Evolutionary conservation across 2,797 vertebrate genomes (phyloP), one percentile per base, ranked within the genome.

Genomic region (Myioborus melanocephalus): DNA sequence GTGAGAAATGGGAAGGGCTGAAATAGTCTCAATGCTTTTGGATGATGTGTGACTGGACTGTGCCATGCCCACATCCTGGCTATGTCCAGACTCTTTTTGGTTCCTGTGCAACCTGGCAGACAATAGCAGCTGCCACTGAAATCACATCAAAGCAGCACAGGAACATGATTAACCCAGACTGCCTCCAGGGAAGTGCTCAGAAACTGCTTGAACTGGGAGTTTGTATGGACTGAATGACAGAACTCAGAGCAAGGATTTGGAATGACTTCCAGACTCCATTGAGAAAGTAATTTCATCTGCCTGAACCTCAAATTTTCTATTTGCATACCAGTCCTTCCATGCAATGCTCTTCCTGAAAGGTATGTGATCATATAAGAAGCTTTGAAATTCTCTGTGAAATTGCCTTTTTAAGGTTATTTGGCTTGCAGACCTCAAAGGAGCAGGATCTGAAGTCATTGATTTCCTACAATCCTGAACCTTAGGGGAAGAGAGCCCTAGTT

Each of bases 91-190:
- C 9, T 47, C 44, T 39, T 35, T 73, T 53, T 60, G 27, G 59
- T 37, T 96, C 55, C 22, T 66, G 43, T 78, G 41, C 17, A 89
- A 61, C 24, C 69, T 81, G 61, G 68, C 61, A 88, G 72, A 57
- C 72, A 83, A 82, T 41, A 90, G 80, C 85, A 95, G 63, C 85
- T 88, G 83, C 50, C 83, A 76, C 83, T 57, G 76, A 83, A 90
- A 66, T 44, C 79, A 9, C 61, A 90, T 50, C 50, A 68, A 55
- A 72, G 77, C 72, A 86, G 80, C 70, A 88, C 44, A 26, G 8
- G 52, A 89, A 49, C 22, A 12, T 41, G 61, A 91, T 93, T 82
- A 76, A 94, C 89, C 70, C 13, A 80, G 75, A 14, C 47, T 77
- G 80, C 73, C 73, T 82, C 28, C 20, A 82, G 64, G 49, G 24